Conservation (phyloP, 2,113 vertebrate genomes). For the Xyrauchen texanus region DNA sequence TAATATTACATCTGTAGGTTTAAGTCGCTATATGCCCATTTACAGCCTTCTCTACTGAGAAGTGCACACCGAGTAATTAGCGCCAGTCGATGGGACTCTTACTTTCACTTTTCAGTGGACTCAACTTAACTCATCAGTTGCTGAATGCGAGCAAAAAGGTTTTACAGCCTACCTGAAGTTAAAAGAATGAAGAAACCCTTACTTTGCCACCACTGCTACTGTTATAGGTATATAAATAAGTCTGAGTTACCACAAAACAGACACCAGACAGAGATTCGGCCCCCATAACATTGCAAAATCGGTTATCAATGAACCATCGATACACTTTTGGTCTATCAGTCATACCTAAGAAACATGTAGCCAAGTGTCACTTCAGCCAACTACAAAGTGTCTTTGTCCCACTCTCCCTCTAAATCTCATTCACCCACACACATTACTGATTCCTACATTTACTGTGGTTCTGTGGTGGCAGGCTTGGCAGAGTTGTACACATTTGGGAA, state of each 20-base stretch:
- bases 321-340: not conserved
- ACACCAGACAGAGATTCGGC: too few relatives aligned
- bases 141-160: not conserved
- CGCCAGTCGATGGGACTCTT: not conserved
- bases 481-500: not conserved
- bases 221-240: not conserved
- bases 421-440: slow-evolving; percentile 44
- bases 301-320: too few relatives aligned
- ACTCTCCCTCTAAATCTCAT: slow-evolving; percentile 15
- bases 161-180: not conserved
- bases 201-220: not conserved
- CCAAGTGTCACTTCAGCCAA: not conserved
- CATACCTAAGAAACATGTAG: not conserved
- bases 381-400: not conserved
- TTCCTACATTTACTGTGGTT: slow-evolving; percentile 34
- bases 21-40: too few relatives aligned
- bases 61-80: not conserved
- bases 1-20: slow-evolving; percentile 1
- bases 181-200: not conserved
- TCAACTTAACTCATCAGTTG: slow-evolving; percentile 10
- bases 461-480: not conserved
- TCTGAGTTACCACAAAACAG: not conserved
- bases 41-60: not conserved
- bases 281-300: too few relatives aligned
- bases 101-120: slow-evolving; percentile 22